Conservation (phyloP, 2,113 vertebrate genomes). For the Zonotrichia leucophrys region DNA sequence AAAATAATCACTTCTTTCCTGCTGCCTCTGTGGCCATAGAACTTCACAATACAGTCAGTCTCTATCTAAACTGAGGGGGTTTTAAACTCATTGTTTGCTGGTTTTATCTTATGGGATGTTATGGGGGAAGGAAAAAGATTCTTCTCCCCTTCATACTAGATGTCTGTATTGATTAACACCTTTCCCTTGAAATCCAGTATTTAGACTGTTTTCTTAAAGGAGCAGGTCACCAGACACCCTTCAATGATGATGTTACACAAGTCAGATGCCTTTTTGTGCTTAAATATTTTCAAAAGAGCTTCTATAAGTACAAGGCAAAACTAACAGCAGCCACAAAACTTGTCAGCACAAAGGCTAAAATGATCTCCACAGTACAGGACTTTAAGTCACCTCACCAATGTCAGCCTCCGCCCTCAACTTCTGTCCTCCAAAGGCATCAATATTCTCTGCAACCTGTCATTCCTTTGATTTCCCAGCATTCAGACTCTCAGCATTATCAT, state of each 20-base stretch:
- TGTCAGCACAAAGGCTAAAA: not conserved
- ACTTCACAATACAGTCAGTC: not conserved
- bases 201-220: not conserved
- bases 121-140: fast-evolving
- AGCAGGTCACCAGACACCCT: not conserved
- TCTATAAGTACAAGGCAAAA: not conserved
- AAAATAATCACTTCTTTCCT: not conserved
- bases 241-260: not conserved
- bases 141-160: not conserved
- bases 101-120: not conserved
- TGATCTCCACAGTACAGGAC: fast-evolving
- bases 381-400: not conserved
- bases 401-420: not conserved
- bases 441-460: not conserved
- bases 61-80: not conserved
- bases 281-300: not conserved
- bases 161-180: not conserved
- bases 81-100: not conserved
- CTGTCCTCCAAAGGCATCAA: not conserved
- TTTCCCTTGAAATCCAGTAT: not conserved
- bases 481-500: not conserved
- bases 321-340: not conserved
- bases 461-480: not conserved
- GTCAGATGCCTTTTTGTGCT: not conserved
- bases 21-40: not conserved